Evolutionary conservation across 2,113 vertebrate genomes (phyloP).

Genomic region (Thalassarche chlororhynchos): DNA sequence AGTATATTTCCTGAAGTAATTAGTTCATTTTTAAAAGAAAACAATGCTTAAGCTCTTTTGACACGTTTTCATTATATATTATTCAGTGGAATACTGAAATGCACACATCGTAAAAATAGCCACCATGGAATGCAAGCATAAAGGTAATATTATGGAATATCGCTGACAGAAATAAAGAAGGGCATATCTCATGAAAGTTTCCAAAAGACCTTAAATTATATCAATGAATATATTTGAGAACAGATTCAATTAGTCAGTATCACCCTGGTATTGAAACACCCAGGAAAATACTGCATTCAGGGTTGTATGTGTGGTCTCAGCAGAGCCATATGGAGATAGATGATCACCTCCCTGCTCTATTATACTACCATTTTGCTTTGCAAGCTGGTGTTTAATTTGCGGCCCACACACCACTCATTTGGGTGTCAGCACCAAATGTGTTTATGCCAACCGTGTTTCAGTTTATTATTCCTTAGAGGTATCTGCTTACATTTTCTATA

Average conservation of each 20-base stretch:
- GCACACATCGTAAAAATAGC: not conserved
- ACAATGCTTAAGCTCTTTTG: not conserved
- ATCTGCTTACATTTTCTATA: not conserved
- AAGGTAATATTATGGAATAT: not conserved
- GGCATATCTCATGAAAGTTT: not conserved
- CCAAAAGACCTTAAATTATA: not conserved
- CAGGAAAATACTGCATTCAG: not conserved
- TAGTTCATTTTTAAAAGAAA: not conserved
- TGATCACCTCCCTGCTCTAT: slow-evolving; percentile 54
- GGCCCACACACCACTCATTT: slow-evolving; percentile 48
- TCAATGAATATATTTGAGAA: not conserved
- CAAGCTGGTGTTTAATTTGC: slow-evolving; percentile 63
- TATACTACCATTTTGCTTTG: slow-evolving; percentile 50
- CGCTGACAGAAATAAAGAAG: not conserved
- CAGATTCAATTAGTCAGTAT: not conserved
- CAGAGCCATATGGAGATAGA: slow-evolving; percentile 51
- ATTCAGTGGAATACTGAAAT: not conserved
- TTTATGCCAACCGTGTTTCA: slow-evolving; percentile 46
- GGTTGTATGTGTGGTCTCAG: not conserved
- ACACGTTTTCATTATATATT: not conserved
- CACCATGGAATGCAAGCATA: not conserved
- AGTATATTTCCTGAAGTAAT: not conserved
- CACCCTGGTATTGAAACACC: not conserved
- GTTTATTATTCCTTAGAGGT: slow-evolving; percentile 33
- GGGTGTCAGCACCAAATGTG: slow-evolving; percentile 37